Conservation (phyloP, 2,797 vertebrate species). For the Paratrypauchen microcephalus region DNA sequence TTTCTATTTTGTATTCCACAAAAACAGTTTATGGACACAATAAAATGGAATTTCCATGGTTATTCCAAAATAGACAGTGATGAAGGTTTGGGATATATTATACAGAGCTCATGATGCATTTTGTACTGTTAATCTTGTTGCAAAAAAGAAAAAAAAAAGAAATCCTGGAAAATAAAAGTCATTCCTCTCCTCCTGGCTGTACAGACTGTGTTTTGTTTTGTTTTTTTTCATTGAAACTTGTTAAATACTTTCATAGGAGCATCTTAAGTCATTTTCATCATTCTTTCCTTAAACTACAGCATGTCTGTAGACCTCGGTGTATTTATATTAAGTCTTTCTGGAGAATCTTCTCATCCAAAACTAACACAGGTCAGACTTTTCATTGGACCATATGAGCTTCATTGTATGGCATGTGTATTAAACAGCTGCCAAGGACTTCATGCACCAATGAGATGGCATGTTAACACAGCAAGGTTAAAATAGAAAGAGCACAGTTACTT, state of each 20-base stretch:
- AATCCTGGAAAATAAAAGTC: constrained; percentile 58
- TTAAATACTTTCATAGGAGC: constrained; percentile 39
- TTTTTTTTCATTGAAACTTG: constrained; percentile 60
- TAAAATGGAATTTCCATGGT: constrained; percentile 4
- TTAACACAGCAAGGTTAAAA: constrained; percentile 59
- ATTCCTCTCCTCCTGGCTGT: constrained; percentile 64
- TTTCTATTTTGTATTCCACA: constrained; percentile 8
- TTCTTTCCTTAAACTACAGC: constrained; percentile 32
- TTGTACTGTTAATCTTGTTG: neutral
- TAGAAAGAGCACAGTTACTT: constrained; percentile 43
- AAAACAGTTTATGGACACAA: constrained; percentile 12
- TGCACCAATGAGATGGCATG: constrained; percentile 52
- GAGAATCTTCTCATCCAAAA: constrained; percentile 54
- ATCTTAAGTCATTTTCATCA: constrained; percentile 33
- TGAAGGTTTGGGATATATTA: constrained; percentile 2
- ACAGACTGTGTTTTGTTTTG: constrained; percentile 64
- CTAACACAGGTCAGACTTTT: constrained; percentile 44
- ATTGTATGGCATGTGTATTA: constrained; percentile 51
- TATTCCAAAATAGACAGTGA: constrained; percentile 10
- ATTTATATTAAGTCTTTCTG: constrained; percentile 31
- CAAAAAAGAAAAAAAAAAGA: no score
- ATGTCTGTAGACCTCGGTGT: constrained; percentile 14
- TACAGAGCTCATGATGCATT: neutral
- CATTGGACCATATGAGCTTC: constrained; percentile 44
- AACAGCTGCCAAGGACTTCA: constrained; percentile 67